These are phyloP conservation scores for Trichopoda pennipes DNA, from an alignment of 2,888 invertebrate species.

Conservation along the genomic window DNA sequence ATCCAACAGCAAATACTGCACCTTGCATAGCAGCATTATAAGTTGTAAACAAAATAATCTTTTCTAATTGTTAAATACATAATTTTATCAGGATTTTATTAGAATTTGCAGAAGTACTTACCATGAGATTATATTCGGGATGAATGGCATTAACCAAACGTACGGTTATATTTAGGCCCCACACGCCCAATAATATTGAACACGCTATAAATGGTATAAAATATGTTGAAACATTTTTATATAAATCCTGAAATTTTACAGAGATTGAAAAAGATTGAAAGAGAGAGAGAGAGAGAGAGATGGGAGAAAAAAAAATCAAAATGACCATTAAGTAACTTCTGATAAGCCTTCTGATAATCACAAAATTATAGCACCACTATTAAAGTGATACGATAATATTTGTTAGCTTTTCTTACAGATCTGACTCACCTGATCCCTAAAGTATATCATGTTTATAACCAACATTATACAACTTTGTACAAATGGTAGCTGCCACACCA, in stretches of 20 bases:
- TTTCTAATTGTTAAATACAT: constrained; percentile 70
- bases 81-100: not conserved
- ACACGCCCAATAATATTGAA: constrained; percentile 79
- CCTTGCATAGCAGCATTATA: constrained; percentile 77
- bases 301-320: too few species aligned
- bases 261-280: not conserved
- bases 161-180: constrained; percentile 79
- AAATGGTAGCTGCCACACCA: constrained; percentile 79
- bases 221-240: constrained; percentile 74
- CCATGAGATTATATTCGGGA: constrained; percentile 76
- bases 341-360: too few species aligned
- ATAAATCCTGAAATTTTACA: constrained; percentile 72
- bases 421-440: constrained; percentile 71
- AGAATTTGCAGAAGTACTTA: constrained; percentile 50
- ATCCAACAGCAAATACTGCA: constrained; percentile 77
- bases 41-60: constrained; percentile 79
- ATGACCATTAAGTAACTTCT: too few species aligned
- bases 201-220: constrained; percentile 78
- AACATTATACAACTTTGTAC: constrained; percentile 78
- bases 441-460: constrained; percentile 77
- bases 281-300: too few species aligned
- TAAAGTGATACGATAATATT: not conserved
- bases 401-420: not conserved
- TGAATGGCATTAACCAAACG: constrained; percentile 76
- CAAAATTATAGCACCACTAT: too few species aligned